Base-by-base conservation (phyloP, 1,140 invertebrate species). In the Bombus affinis region DNA sequence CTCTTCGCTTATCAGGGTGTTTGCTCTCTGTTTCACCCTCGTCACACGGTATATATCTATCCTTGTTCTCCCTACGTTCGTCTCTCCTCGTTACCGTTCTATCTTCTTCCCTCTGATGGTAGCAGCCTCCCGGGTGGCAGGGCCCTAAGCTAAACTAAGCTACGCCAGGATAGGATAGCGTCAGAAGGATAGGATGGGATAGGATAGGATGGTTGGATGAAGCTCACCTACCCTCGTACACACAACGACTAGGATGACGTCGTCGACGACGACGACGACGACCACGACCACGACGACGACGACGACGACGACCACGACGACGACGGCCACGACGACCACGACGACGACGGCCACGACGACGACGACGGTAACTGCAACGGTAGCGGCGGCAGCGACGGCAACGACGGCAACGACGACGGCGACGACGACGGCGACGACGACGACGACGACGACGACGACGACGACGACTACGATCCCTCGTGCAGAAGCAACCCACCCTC, bases 111-210 rank as follows among this genome's bases (percentile, higher is more conserved):
- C 73, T 76, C 77, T 15, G 66, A 72, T 53, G 68, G 57, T 68
- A 59, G 57, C 80, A 86, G 73, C 83, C 84, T 87, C 88, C 88
- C 85, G 86, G 89, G 79, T 91, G 86, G 89, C 91, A 91, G 90
- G 92, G 89, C 92, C 91, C 92, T 94, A 93, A 94, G 94, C 93
- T 93, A 93, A 93, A 93, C 93, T 94, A 93, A 93, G 93, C 93
- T 91, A 92, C 92, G 93, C 89, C 86, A 91, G 91, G 91, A 92
- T 92, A 89, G 91, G 88, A 92, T 93, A 90, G 88, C 71, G 84
- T 73, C 79, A 86, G 87, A 86, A 92, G 91, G 92, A 93, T 92
- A 93, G 92, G 88, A 91, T 89, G 83, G 88, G 78, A 90, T 90
- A 88, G 89, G 86, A 85, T 90, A 88, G 89, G 86, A 85, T 90